A percentile compares a stretch with the other conserved stretches of the same genome.
Evolutionary conservation across 1,140 invertebrate species (phyloP).

Genomic region (Drosophila pachea): DNA sequence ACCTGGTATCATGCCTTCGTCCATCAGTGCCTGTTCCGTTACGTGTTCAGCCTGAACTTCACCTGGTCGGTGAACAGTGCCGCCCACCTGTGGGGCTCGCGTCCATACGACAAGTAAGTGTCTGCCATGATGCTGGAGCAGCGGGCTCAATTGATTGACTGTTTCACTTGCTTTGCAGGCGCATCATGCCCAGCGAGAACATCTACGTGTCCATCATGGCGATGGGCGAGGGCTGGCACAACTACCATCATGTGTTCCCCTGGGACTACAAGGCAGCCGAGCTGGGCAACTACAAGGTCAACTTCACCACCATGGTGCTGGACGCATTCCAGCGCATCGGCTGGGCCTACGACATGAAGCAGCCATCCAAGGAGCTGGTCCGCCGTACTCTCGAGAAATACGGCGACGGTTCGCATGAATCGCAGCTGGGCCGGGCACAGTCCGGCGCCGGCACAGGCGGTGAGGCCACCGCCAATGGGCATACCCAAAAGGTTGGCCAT

Average conservation of each 20-base stretch:
- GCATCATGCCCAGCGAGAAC: constrained; percentile 84
- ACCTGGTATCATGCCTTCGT: constrained; percentile 82
- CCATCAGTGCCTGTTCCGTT: constrained; percentile 85
- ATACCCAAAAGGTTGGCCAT: constrained; percentile 54
- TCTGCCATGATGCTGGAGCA: no score
- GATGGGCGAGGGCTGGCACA: constrained; percentile 91
- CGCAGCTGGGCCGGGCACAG: constrained; percentile 15
- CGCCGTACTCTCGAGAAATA: constrained; percentile 80
- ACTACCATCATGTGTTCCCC: constrained; percentile 95
- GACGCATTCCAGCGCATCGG: constrained; percentile 88
- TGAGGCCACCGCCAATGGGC: background rate
- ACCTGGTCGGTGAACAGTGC: constrained; percentile 92
- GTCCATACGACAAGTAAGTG: constrained; percentile 79
- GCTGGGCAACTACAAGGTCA: constrained; percentile 79
- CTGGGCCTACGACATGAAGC: constrained; percentile 88
- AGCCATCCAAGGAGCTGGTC: constrained; percentile 82
- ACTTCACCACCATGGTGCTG: constrained; percentile 81
- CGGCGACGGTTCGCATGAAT: constrained; percentile 83
- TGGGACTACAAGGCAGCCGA: constrained; percentile 87
- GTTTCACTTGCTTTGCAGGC: constrained; percentile 78
- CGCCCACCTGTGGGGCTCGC: constrained; percentile 75
- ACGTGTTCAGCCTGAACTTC: constrained; percentile 87
- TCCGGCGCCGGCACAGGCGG: background rate
- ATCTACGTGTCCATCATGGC: constrained; percentile 81
- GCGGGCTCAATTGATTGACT: no score